Percentiles rank a stretch among this genome's conserved stretches.
Conservation (phyloP, 2,113 vertebrate species). For the Tenebrosternarchus preto region DNA sequence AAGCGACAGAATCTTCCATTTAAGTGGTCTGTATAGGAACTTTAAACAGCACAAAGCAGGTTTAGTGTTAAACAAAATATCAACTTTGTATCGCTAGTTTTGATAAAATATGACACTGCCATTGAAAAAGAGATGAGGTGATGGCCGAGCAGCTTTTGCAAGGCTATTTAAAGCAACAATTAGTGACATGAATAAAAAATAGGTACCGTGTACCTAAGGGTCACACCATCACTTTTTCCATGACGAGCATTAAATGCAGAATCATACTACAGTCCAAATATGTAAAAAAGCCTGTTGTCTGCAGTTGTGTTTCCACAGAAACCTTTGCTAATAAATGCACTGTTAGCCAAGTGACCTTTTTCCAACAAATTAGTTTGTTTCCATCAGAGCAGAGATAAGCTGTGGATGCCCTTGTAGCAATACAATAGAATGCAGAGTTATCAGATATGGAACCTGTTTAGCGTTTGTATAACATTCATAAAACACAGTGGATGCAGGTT, state of each 20-base stretch:
- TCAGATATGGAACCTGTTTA: no score
- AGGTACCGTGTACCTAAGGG: background rate
- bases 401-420: background rate
- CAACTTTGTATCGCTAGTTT: conserved; percentile 1
- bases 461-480: background rate
- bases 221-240: background rate
- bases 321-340: no score
- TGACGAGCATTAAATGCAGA: background rate
- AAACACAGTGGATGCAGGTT: background rate
- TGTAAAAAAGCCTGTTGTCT: background rate
- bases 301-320: background rate
- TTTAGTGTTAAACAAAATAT: conserved; percentile 52
- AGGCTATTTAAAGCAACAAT: background rate
- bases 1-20: background rate
- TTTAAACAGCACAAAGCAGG: conserved; percentile 41
- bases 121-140: background rate
- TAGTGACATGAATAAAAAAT: background rate
- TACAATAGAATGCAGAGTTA: background rate
- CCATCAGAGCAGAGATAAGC: background rate
- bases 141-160: conserved; percentile 1
- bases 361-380: background rate
- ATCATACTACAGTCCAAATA: background rate
- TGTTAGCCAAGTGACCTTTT: background rate
- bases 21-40: background rate
- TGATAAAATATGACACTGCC: background rate